A percentile compares a stretch with the other conserved stretches of the same genome.
phyloP scores from a whole-genome alignment of 2,888 invertebrate species.

The Parascotia fuliginaria region DNA sequence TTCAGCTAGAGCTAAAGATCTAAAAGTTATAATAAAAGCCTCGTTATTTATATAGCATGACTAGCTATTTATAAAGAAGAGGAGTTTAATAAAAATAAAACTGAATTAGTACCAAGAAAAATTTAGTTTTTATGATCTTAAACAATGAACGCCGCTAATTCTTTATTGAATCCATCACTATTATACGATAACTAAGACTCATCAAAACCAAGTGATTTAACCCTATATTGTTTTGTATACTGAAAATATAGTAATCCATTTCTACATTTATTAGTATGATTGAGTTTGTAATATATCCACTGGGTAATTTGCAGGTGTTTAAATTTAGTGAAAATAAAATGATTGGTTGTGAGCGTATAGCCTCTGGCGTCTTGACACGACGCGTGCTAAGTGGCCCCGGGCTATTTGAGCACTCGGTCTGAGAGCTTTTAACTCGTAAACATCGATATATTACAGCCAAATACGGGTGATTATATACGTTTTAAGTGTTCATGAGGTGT shows the following conservation, averaged over 20 bases:
- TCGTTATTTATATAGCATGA: no score
- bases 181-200: no score
- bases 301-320: conserved; percentile 30
- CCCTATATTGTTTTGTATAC: not conserved
- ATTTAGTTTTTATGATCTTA: no score
- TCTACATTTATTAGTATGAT: conserved; percentile 10
- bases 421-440: conserved; percentile 25
- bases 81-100: no score
- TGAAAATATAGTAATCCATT: not conserved
- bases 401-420: conserved; percentile 14
- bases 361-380: conserved; percentile 36
- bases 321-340: conserved; percentile 34
- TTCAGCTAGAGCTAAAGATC: no score
- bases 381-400: conserved; percentile 30
- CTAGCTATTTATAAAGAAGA: no score
- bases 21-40: no score
- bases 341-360: conserved; percentile 38
- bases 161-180: no score
- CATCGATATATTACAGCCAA: conserved; percentile 19
- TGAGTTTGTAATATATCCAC: conserved; percentile 8
- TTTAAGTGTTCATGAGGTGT: conserved; percentile 7
- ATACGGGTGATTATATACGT: conserved; percentile 18
- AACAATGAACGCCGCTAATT: no score
- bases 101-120: no score
- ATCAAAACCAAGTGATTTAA: no score